Percentiles rank a stretch among this genome's conserved stretches.
These are phyloP conservation scores for Sciaenops ocellatus DNA, from an alignment of 2,797 vertebrate genomes.

Conservation along the genomic window DNA sequence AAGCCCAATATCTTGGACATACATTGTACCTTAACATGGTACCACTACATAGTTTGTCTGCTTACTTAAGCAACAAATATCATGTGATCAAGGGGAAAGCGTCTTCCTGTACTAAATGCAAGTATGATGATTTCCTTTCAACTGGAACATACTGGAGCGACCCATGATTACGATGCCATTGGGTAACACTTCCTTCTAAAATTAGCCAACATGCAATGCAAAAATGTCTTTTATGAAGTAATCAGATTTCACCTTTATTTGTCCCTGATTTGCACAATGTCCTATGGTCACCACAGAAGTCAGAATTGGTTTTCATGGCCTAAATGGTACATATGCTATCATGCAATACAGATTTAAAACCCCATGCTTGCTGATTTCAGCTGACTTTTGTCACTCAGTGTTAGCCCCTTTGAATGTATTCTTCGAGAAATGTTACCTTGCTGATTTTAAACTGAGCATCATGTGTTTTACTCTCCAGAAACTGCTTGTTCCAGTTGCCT, in stretches of 20 bases:
- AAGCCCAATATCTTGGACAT: too few species aligned
- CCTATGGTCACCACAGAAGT: not conserved
- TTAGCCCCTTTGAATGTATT: not conserved
- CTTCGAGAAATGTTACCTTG: constrained; percentile 71
- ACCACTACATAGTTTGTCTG: too few species aligned
- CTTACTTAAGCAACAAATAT: too few species aligned
- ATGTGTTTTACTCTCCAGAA: constrained; percentile 39
- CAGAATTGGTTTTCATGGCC: not conserved
- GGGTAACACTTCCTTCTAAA: not conserved
- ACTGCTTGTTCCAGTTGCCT: constrained; percentile 81
- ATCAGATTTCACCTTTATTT: not conserved
- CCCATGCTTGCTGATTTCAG: not conserved
- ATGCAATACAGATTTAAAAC: not conserved
- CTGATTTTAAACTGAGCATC: constrained; percentile 76
- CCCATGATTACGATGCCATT: not conserved
- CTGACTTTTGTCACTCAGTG: not conserved
- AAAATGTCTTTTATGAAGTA: too few species aligned
- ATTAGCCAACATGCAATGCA: not conserved
- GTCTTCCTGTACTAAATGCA: too few species aligned
- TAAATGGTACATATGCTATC: not conserved
- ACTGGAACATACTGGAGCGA: too few species aligned
- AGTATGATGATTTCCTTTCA: too few species aligned
- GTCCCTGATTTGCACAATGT: not conserved
- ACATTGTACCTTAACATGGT: too few species aligned
- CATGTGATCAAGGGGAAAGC: too few species aligned